Evolutionary conservation across 2,888 invertebrate genomes (phyloP).

Genomic region (Spodoptera exigua): DNA sequence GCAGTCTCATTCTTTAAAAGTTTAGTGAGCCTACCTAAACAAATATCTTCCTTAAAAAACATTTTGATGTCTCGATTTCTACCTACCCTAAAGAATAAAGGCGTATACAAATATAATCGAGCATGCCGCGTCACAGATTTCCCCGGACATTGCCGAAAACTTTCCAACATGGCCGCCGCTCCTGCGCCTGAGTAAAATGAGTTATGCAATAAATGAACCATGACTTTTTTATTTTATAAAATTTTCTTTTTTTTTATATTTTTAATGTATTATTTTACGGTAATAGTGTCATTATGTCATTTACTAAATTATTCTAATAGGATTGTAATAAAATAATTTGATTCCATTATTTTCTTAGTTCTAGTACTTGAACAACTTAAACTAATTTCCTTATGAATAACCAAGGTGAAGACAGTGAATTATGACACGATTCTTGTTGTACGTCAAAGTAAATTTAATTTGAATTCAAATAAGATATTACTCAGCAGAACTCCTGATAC

Average conservation of each 20-base stretch:
- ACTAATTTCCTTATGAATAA: slow-evolving; percentile 15
- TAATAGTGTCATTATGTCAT: no score
- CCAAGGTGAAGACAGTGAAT: slow-evolving; percentile 36
- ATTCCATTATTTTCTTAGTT: not conserved
- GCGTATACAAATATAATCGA: slow-evolving; percentile 49
- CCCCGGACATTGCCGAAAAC: slow-evolving; percentile 78
- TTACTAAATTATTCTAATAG: no score
- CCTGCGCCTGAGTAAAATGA: slow-evolving; percentile 64
- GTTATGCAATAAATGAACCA: slow-evolving; percentile 70
- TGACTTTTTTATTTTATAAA: slow-evolving; percentile 26
- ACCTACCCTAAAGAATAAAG: slow-evolving; percentile 26
- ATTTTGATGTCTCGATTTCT: not conserved
- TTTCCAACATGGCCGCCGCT: slow-evolving; percentile 75
- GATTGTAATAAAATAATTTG: not conserved
- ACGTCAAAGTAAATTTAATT: slow-evolving; percentile 46
- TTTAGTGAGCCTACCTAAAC: no score
- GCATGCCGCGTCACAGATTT: slow-evolving; percentile 71
- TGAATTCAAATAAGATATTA: slow-evolving; percentile 43
- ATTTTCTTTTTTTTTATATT: not conserved
- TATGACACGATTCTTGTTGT: slow-evolving; percentile 44
- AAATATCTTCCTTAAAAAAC: no score
- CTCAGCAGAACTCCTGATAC: slow-evolving; percentile 8
- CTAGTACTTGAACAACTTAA: slow-evolving; percentile 18
- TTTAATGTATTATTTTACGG: not conserved
- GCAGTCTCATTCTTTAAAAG: no score